Base-by-base conservation (phyloP, 2,797 vertebrate genomes). In the Enteromius anoplus region DNA sequence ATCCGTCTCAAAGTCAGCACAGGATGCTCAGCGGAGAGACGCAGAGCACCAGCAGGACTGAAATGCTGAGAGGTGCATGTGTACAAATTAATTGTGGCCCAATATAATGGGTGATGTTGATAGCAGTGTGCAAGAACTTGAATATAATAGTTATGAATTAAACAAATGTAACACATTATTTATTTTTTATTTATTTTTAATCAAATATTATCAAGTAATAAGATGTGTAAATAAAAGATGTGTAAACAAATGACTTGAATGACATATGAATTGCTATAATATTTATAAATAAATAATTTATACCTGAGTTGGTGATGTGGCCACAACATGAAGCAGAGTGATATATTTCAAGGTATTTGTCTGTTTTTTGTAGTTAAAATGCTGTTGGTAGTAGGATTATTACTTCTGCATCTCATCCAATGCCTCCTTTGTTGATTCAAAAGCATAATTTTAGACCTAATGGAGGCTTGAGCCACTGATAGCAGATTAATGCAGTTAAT, bases 1-100 rank as follows among this genome's bases (percentile, higher is more conserved):
- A 88, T 86, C 64, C 73, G 86, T 91, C 89, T 92, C 90, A 92
- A 81, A 81, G 86, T 89, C 76, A 89, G 88, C 91, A 92, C 86
- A 87, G 83, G 66, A 83, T 49, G 65, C 26, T 78, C 40, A 62
- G 21, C 2, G 53, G 51, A 78, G 19, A 71, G 66, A 90, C 83
- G 26, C 51, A 64, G 65, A 23, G 26, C 34, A 47, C 37, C 73
- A 73, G 75, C 51, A 17, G 11, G 88, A 87, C 80, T 89, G 84
- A 83, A 89, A 87, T 87, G 88, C 84, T 79, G 87, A 21, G 21
- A 81, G 77, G 73, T 47, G 62, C 80, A 29, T 81, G 14, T 72
- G 75, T 55, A 23, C 2, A 65, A 51, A 53, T 1, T 29, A 34
- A 62, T 34, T 71, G 42, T 45, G 4, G 64, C 23, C 10, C 21